phyloP scores from a whole-genome alignment of 2,113 vertebrate species.

The Barbus barbus region DNA sequence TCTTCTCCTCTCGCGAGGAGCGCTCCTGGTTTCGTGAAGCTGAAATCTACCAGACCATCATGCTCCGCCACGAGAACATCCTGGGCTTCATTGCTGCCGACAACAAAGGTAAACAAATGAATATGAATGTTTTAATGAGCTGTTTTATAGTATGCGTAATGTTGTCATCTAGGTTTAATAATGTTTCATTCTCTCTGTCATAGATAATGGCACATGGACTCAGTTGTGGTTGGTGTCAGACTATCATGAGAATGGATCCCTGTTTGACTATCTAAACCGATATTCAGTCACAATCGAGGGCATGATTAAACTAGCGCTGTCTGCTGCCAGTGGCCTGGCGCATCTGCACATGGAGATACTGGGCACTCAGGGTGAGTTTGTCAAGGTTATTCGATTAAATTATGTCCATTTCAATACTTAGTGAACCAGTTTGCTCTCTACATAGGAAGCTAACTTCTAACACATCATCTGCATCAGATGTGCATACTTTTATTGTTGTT shows the following conservation, averaged over 20 bases:
- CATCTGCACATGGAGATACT: slow-evolving; percentile 98
- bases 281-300: slow-evolving; percentile 91
- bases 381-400: neutral
- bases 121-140: neutral
- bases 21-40: slow-evolving; percentile 97
- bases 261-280: slow-evolving; percentile 94
- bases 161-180: neutral
- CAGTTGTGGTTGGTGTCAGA: slow-evolving; percentile 96
- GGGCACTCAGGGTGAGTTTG: slow-evolving; percentile 90
- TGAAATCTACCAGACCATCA: slow-evolving; percentile 95
- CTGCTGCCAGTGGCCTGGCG: slow-evolving; percentile 91
- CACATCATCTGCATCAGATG: neutral
- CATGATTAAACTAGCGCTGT: slow-evolving; percentile 92
- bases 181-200: slow-evolving; percentile 2
- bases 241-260: slow-evolving; percentile 93
- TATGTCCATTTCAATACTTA: neutral
- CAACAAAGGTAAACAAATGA: slow-evolving; percentile 84
- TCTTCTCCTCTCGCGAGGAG: slow-evolving; percentile 94
- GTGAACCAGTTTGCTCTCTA: neutral
- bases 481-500: neutral
- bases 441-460: neutral
- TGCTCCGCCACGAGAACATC: slow-evolving; percentile 96
- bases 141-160: neutral
- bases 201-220: slow-evolving; percentile 97
- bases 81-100: slow-evolving; percentile 94